Percentiles rank a stretch among this genome's conserved stretches.
Conservation (phyloP, 2,113 vertebrate genomes). For the Zonotrichia leucophrys region DNA sequence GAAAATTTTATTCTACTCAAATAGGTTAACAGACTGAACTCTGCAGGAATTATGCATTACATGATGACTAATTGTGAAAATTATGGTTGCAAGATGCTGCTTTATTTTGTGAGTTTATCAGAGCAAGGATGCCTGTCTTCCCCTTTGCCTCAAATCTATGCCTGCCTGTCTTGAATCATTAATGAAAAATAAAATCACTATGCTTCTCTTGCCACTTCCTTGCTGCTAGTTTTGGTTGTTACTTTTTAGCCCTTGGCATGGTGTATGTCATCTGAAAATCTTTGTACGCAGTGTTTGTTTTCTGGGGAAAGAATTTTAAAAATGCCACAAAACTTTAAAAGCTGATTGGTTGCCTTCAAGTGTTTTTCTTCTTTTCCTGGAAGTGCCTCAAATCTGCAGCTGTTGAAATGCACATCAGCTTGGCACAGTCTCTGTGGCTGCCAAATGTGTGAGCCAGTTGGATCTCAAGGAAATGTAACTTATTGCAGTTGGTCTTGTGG, state of each 20-base stretch:
- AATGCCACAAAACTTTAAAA: neutral
- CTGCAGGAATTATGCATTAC: neutral
- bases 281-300: neutral
- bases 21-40: neutral
- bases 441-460: neutral
- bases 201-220: neutral
- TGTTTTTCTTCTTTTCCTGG: constrained; percentile 8
- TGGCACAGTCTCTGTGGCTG: neutral
- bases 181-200: neutral
- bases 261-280: neutral
- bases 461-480: neutral
- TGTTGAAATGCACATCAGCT: neutral
- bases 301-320: neutral
- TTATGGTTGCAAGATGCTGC: neutral
- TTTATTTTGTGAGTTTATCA: neutral
- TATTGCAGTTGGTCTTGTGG: neutral
- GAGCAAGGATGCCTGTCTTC: neutral
- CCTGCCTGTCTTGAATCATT: neutral
- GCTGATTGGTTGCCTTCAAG: neutral
- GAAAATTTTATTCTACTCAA: neutral
- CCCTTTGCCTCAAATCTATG: neutral
- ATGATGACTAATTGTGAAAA: neutral
- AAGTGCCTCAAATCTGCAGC: neutral
- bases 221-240: neutral
- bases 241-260: neutral